These are phyloP conservation scores for Dendrocincla fuliginosa DNA, from an alignment of 2,797 vertebrate species.

Conservation along the genomic window DNA sequence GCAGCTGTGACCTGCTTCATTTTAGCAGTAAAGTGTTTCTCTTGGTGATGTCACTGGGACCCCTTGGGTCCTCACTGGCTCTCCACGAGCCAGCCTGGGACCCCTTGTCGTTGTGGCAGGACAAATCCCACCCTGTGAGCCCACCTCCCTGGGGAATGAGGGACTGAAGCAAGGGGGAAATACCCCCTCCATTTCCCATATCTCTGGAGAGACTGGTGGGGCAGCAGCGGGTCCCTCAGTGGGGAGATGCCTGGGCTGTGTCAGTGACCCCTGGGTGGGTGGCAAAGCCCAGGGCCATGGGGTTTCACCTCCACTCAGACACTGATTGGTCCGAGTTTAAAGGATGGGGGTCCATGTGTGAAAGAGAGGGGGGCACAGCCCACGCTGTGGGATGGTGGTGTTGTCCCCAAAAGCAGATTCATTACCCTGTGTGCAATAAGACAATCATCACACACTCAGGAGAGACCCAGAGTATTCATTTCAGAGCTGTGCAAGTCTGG, in stretches of 20 bases:
- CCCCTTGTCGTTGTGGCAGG: not conserved
- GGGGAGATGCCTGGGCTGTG: not conserved
- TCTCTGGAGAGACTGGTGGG: not conserved
- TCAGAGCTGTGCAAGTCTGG: not conserved
- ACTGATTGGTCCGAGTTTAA: not conserved
- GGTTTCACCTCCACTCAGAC: not conserved
- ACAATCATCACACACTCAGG: accelerated
- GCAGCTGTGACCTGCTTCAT: no score
- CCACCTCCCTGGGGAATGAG: not conserved
- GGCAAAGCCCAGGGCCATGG: accelerated
- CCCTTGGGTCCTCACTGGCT: accelerated
- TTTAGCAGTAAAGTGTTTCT: not conserved
- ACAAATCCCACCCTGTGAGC: not conserved
- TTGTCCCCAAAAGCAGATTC: not conserved
- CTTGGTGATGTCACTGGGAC: accelerated
- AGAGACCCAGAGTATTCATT: not conserved
- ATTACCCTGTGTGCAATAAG: not conserved
- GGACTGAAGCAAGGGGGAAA: not conserved
- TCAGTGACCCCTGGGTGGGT: not conserved
- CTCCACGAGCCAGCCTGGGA: not conserved
- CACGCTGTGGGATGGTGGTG: no score
- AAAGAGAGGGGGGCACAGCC: not conserved
- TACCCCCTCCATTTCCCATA: not conserved
- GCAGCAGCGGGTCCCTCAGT: not conserved
- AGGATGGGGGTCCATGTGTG: not conserved